Conservation (phyloP, 2,888 invertebrate species). For the Athetis lepigone region DNA sequence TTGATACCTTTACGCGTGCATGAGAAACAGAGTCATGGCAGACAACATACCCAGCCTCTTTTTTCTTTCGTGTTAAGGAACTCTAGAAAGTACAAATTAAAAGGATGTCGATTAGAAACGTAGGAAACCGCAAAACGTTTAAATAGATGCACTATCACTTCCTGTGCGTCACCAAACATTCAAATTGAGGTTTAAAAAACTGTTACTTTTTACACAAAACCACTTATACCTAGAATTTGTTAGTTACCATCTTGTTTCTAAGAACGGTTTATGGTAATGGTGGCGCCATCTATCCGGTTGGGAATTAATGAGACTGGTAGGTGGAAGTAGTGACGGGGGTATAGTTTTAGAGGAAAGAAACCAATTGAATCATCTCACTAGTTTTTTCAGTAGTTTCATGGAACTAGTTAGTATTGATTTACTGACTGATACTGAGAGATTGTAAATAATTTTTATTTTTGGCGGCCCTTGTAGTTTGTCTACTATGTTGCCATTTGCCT, state of each 20-base stretch:
- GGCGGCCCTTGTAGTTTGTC: too few relatives aligned
- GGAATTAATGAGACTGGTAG: conserved; percentile 17
- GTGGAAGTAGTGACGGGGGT: not conserved
- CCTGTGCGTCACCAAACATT: conserved; percentile 29
- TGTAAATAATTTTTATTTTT: too few relatives aligned
- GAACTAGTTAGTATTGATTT: too few relatives aligned
- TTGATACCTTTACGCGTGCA: too few relatives aligned
- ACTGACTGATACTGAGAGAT: too few relatives aligned
- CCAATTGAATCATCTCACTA: too few relatives aligned
- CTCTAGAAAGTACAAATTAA: not conserved
- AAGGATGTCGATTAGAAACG: conserved; percentile 1
- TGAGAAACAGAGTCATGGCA: too few relatives aligned
- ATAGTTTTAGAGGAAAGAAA: not conserved
- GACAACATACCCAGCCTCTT: too few relatives aligned
- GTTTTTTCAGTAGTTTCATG: too few relatives aligned
- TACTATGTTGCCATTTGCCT: too few relatives aligned
- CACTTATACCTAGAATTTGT: conserved; percentile 28
- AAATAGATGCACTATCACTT: conserved; percentile 31
- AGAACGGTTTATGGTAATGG: conserved; percentile 36
- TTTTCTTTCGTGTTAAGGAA: too few relatives aligned
- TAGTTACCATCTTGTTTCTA: conserved; percentile 30
- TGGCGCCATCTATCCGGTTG: conserved; percentile 38
- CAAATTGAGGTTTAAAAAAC: conserved; percentile 29
- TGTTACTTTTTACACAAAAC: conserved; percentile 18
- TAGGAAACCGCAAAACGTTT: conserved; percentile 11